Evolutionary conservation across 2,113 vertebrate genomes (phyloP).

Genomic region (Melanocharis versteri): DNA sequence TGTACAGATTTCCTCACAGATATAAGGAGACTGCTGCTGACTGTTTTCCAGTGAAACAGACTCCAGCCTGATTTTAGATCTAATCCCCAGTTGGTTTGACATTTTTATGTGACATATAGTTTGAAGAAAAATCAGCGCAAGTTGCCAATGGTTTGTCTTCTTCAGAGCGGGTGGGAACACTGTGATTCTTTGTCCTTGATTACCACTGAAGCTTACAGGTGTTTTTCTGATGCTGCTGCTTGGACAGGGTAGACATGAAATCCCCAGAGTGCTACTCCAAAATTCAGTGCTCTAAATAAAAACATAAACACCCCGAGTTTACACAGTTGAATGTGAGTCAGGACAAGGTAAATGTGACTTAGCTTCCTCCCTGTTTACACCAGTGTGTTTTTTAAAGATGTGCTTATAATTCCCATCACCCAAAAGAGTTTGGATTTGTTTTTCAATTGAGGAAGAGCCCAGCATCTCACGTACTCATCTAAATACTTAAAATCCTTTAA

Average conservation of each 20-base stretch:
- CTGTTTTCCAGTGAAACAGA: slow-evolving; percentile 22
- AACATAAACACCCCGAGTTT: not conserved
- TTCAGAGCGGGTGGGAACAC: not conserved
- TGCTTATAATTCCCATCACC: not conserved
- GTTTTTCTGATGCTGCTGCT: not conserved
- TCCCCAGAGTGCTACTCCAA: not conserved
- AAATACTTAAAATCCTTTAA: not conserved
- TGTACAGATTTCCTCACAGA: not conserved
- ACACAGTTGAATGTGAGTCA: not conserved
- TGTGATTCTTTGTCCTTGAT: not conserved
- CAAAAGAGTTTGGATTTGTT: not conserved
- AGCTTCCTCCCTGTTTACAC: not conserved
- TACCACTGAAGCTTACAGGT: not conserved
- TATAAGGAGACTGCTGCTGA: not conserved
- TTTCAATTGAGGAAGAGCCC: not conserved
- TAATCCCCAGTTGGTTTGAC: not conserved
- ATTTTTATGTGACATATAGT: slow-evolving; percentile 10
- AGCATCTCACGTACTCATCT: fast-evolving
- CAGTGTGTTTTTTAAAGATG: not conserved
- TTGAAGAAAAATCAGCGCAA: not conserved
- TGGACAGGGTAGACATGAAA: not conserved
- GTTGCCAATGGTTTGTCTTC: not conserved
- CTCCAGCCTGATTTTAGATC: slow-evolving; percentile 2
- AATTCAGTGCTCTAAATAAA: not conserved
- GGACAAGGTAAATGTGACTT: not conserved